Evolutionary conservation across 2,888 invertebrate genomes (phyloP).

Genomic region (Melitaea athalia): DNA sequence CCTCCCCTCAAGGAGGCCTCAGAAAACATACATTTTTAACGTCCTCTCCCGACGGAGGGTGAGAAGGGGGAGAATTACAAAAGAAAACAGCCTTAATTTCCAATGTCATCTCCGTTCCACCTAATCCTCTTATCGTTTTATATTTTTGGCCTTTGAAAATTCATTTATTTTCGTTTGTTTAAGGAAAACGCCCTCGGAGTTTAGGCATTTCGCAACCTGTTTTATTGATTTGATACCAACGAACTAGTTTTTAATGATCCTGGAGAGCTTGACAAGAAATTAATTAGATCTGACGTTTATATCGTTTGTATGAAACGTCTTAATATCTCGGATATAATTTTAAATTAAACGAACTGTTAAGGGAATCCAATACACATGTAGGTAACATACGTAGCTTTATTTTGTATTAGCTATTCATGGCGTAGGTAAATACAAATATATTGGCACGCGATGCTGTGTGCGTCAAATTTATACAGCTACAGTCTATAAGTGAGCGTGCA

Average conservation of each 20-base stretch:
- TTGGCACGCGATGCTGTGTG: too few relatives aligned
- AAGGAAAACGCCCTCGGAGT: constrained; percentile 65
- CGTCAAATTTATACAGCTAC: too few relatives aligned
- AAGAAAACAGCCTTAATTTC: constrained; percentile 83
- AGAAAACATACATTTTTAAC: constrained; percentile 80
- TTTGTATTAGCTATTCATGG: too few relatives aligned
- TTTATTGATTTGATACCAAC: constrained; percentile 59
- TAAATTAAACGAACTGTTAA: too few relatives aligned
- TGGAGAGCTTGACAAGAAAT: constrained; percentile 28
- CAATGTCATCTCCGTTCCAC: constrained; percentile 82
- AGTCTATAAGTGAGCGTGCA: too few relatives aligned
- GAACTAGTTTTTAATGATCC: constrained; percentile 31
- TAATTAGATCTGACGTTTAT: constrained; percentile 21
- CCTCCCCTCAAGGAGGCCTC: constrained; percentile 53
- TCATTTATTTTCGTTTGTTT: constrained; percentile 81
- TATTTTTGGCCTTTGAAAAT: constrained; percentile 81
- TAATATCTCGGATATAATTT: background rate
- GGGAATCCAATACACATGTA: too few relatives aligned
- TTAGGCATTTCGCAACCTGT: constrained; percentile 52
- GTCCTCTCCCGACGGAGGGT: constrained; percentile 61
- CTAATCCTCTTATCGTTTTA: constrained; percentile 82
- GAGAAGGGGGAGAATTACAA: constrained; percentile 80
- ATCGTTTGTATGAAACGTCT: background rate
- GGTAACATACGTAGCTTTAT: too few relatives aligned
- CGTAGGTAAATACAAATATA: too few relatives aligned